These are phyloP conservation scores for Anoura caudifer DNA, from an alignment of 2,113 vertebrate species.

Conservation along the genomic window DNA sequence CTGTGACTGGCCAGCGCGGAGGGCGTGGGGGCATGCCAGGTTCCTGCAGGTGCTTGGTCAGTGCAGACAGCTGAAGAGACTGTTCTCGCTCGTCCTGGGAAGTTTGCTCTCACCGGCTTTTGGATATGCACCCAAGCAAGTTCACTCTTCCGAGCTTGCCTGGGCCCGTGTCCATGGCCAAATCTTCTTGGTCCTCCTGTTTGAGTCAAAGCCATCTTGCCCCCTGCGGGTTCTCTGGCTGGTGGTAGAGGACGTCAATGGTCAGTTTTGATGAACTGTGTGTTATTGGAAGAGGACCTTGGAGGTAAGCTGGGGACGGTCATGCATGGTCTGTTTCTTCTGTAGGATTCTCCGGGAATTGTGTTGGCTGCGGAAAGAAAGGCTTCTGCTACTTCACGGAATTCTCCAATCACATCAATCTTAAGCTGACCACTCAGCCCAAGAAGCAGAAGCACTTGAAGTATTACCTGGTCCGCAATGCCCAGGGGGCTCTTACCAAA, in stretches of 20 bases:
- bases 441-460: conserved; percentile 99
- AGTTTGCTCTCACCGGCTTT: neutral
- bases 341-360: conserved; percentile 96
- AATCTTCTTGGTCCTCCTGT: neutral
- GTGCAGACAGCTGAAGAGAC: too few species aligned
- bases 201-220: neutral
- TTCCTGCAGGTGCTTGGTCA: accelerated
- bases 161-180: accelerated
- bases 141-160: neutral
- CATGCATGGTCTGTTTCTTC: neutral
- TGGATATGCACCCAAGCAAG: neutral
- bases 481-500: conserved; percentile 90
- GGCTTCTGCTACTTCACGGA: conserved; percentile 99
- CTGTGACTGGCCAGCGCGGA: neutral
- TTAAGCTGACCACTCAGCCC: conserved; percentile 95
- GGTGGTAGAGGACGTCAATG: accelerated
- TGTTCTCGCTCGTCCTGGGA: neutral
- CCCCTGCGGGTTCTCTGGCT: neutral
- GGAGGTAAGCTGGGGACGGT: neutral
- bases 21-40: accelerated
- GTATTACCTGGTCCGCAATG: conserved; percentile 91
- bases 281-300: too few species aligned
- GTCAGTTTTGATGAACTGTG: accelerated
- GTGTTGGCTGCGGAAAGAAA: conserved; percentile 96
- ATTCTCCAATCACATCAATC: conserved; percentile 98